Evolutionary conservation across 2,113 vertebrate species (phyloP), one percentile per base, ranked within the genome.

Genomic region (Leuciscus idus): DNA sequence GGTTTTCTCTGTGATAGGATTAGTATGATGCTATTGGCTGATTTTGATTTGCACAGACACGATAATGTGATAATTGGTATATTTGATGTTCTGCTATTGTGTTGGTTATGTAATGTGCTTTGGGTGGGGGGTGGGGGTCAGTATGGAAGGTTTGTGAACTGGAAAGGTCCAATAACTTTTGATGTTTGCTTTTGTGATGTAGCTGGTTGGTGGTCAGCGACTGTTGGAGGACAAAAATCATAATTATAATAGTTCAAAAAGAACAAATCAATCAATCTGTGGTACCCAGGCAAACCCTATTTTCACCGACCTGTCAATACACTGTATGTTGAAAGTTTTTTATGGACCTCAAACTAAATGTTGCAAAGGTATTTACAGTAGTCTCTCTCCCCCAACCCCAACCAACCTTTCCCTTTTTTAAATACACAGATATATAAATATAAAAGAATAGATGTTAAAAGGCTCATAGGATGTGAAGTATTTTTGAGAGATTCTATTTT

Each of bases 401-500:
- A 30, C 93, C 93, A 95, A 93, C 95, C 94, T 95, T 95, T 89
- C 78, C 70, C 81, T 89, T 83, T 83, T 90, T 96, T 95, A 96
- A 87, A 84, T 83, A 84, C 85, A 81, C 86, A 95, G 95, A 96
- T 96, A 86, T 88, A 85, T 96, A 95, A 95, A 96, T 95, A 94
- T 57, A 57, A 57, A 57, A 96, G 93, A 95, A 91, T 93, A 92
- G 93, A 92, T 90, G 95, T 97, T 95, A 95, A 97, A 96, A 95
- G 96, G 96, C 97, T 97, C 96, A 96, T 95, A 96, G 97, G 96
- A 96, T 95, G 96, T 96, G 96, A 97, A 98, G 98, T 99, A 99
- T 99, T 99, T 99, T 99, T 99, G 97, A 97, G 96, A 98, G 97
- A 98, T 97, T 99, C 96, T 99, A 99, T 99, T 99, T 99, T 99